Base-by-base conservation (phyloP, 30 jellyfish, hydroid and myxozoan species). In the Chrysaora quinquecirrha region DNA sequence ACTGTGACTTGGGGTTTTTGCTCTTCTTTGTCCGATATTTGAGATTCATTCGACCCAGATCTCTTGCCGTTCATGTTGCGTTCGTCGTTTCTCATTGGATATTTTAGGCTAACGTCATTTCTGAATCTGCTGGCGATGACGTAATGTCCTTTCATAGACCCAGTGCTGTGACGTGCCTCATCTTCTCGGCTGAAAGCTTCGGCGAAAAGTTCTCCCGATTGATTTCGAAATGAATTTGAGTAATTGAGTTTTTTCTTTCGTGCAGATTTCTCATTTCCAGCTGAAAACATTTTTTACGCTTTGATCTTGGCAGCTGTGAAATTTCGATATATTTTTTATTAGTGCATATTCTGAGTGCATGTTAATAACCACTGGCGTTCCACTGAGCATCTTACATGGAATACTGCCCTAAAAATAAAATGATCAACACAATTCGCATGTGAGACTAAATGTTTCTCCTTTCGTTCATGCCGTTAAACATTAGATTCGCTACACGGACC, bases 111-210 rank as follows among this genome's bases (percentile, higher is more conserved):
- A 7, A 34, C 30, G 19, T 47, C 87, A 28, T 58, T 65, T 16
- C 75, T 62, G 21, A 78, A 16, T 10, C 77, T 60, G 33, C 23
- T 32, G 14, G 34, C 31, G 3, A 71, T 71, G 30, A 74, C 82
- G 72, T 64, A 49, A 28, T 61, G 82, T 16, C 79, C 95, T 50
- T 68, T 87, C 75, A 78, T 83, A 7, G 99, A 94, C 29, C 99
- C 97, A 0, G 97, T 82, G 34, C 97, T 89, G 75, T 79, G 96
- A 6, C 97, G 90, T 20, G 86, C 66, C 19, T 87, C 96, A 82
- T 83, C 83, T 0, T 87, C 93, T 43, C 99, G 89, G 22, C 81
- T 73, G 77, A 91, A 74, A 25, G 87, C 74, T 4, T 58, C 90
- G 48, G 87, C 14, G 20, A 56, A 30, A 25, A 14, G 35, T 29